These are phyloP conservation scores for Gallinago media DNA, from an alignment of 2,113 vertebrate species.

Conservation along the genomic window DNA sequence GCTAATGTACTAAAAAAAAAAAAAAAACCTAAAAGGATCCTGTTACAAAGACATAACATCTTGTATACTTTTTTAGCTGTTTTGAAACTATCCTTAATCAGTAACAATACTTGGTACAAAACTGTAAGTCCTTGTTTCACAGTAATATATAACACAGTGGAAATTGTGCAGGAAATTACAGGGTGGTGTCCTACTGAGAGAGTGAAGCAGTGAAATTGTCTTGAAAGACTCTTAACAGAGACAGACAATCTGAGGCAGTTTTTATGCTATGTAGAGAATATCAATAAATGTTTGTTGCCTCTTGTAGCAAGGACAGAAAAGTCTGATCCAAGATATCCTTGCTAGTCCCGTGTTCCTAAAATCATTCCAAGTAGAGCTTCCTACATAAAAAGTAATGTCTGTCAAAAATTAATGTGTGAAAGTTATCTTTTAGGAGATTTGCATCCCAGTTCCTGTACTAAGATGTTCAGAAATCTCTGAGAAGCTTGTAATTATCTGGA, in stretches of 20 bases:
- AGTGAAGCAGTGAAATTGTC: not conserved
- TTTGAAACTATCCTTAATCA: not conserved
- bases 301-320: not conserved
- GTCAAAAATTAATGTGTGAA: not conserved
- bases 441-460: not conserved
- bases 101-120: not conserved
- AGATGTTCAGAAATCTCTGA: not conserved
- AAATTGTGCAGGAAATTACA: not conserved
- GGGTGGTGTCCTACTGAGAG: not conserved
- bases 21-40: conserved; percentile 4
- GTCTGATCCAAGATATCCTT: not conserved
- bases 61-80: not conserved
- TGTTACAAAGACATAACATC: not conserved
- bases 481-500: not conserved
- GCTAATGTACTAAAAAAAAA: not conserved
- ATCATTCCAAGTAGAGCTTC: not conserved
- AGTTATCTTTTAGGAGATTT: not conserved
- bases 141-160: not conserved
- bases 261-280: not conserved
- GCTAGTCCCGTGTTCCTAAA: not conserved
- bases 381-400: not conserved
- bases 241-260: not conserved
- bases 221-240: not conserved
- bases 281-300: not conserved
- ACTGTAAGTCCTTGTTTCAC: not conserved